Evolutionary conservation across 2,113 vertebrate genomes (phyloP).

Genomic region (Syrmaticus mikado): DNA sequence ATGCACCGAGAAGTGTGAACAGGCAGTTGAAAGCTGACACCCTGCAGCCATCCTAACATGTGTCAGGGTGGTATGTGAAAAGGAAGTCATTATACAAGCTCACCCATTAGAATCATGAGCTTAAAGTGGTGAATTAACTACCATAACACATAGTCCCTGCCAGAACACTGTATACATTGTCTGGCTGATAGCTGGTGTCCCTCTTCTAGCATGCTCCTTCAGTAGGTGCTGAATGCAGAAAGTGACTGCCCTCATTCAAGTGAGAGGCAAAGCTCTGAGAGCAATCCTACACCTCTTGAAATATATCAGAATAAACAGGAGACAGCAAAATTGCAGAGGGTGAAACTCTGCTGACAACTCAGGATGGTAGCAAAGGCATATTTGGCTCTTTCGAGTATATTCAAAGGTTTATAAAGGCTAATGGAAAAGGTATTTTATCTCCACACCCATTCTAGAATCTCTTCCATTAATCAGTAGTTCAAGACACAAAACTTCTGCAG

Average conservation of each 20-base stretch:
- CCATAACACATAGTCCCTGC: neutral
- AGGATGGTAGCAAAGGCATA: neutral
- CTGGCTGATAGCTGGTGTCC: neutral
- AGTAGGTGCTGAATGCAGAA: neutral
- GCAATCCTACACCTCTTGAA: neutral
- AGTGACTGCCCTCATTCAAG: neutral
- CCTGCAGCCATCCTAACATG: neutral
- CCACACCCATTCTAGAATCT: slow-evolving; percentile 69
- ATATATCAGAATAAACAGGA: neutral
- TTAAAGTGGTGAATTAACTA: neutral
- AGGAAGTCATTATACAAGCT: neutral
- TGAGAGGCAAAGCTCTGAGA: neutral
- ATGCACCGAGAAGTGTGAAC: slow-evolving; percentile 4
- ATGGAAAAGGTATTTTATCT: slow-evolving; percentile 12
- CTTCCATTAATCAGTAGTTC: slow-evolving; percentile 86
- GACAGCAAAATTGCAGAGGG: neutral
- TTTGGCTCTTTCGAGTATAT: neutral
- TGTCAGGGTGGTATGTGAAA: neutral
- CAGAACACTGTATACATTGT: neutral
- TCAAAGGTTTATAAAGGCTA: slow-evolving; percentile 31
- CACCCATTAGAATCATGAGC: neutral
- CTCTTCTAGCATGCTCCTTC: neutral
- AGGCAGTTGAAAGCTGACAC: slow-evolving; percentile 31
- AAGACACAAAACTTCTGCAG: slow-evolving; percentile 84
- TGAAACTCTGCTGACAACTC: neutral